Evolutionary conservation across 2,113 vertebrate genomes (phyloP).

Genomic region (Conger conger): DNA sequence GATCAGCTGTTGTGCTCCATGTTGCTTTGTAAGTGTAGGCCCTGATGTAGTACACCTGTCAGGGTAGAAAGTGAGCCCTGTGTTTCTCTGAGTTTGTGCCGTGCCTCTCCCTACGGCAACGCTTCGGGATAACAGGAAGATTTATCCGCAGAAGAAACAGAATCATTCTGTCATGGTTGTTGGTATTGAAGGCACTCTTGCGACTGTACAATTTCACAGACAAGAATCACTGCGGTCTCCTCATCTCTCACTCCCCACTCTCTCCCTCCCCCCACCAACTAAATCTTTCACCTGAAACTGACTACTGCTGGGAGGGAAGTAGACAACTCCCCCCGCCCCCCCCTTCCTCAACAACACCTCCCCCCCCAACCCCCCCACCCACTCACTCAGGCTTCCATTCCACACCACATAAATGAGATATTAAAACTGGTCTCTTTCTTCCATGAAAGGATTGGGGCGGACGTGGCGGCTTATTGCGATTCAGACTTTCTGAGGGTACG

Average conservation of each 20-base stretch:
- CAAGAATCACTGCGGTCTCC: not conserved
- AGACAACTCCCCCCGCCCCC: not conserved
- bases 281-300: not conserved
- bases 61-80: not conserved
- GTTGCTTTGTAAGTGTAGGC: not conserved
- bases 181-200: not conserved
- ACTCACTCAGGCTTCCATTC: not conserved
- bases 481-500: not conserved
- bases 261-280: not conserved
- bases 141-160: not conserved
- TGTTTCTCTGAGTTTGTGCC: not conserved
- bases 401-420: constrained; percentile 5
- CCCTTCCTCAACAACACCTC: not conserved
- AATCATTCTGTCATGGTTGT: not conserved
- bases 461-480: not conserved
- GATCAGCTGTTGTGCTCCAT: too few relatives aligned
- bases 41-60: not conserved
- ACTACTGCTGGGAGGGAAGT: not conserved
- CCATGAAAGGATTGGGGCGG: not conserved
- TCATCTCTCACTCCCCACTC: not conserved
- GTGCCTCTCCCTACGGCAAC: not conserved
- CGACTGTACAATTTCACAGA: not conserved
- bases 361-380: not conserved
- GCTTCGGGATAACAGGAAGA: not conserved
- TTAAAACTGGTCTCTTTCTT: not conserved